Evolutionary conservation across 2,888 invertebrate species (phyloP), one percentile per base, ranked within the genome.

Genomic region (Branchinecta sandiegonensis): DNA sequence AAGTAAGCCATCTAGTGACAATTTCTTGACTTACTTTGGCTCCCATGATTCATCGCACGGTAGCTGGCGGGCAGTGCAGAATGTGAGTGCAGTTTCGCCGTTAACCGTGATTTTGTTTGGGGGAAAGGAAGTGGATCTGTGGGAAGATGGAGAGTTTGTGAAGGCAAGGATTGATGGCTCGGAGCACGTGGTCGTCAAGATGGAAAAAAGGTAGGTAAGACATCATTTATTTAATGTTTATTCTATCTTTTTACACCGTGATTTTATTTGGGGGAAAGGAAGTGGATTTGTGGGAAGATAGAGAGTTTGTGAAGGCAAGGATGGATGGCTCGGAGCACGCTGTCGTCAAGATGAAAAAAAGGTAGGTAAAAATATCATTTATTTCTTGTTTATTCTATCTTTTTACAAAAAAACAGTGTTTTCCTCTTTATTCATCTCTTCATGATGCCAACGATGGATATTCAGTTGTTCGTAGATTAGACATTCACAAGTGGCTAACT

Each of bases 201-300:
- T 50, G 4, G 14, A 4, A 50, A 50, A 50, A n/a, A n/a, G 14
- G 50, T 50, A n/a, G 14, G 50, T 50, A 50, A n/a, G 50, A n/a
- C 50, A n/a, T 50, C 14, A 50, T 50, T 50, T 50, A 50, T 50
- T 50, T 50, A 11, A 50, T 50, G 50, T 48, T 48, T 48, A 48
- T 48, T 48, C 50, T 48, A n/a, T n/a, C n/a, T 48, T 11, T 48
- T 48, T 48, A 11, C 11, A 56, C 56, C 10, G 56, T 17, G 56
- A n/a, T 56, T 56, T 17, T 56, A 8, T 56, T 56, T 10, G 56
- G 56, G 8, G 56, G 56, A 56, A 56, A 56, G n/a, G n/a, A 8
- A 14, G n/a, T 56, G n/a, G 10, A 56, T 14, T 9, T 56, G 8
- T 1, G 17, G 17, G 17, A 56, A 17, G 56, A 56, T 17, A 9